Evolutionary conservation across 1,140 invertebrate species (phyloP).

Genomic region (Danaus plexippus): DNA sequence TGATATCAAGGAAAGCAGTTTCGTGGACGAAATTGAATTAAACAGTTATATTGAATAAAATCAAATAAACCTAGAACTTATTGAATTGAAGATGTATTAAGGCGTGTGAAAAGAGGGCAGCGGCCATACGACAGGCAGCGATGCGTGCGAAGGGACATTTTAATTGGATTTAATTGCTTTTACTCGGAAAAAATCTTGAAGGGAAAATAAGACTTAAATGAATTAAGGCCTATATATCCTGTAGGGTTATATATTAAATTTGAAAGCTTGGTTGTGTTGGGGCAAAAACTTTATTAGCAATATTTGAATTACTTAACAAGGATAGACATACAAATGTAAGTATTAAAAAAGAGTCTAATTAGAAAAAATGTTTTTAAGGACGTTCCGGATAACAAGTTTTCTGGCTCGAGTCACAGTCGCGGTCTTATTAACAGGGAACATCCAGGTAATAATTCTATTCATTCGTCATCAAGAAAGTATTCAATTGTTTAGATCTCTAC

Average conservation of each 20-base stretch:
- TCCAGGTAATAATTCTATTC: conserved; percentile 25
- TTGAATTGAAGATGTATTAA: background rate
- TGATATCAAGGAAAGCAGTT: too few species aligned
- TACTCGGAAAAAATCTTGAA: conserved; percentile 23
- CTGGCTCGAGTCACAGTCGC: conserved; percentile 43
- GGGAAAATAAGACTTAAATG: background rate
- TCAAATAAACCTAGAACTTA: too few species aligned
- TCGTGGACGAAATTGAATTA: background rate
- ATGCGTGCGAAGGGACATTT: conserved; percentile 31
- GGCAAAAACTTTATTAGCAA: too few species aligned
- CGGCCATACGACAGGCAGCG: conserved; percentile 31
- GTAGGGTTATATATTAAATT: too few species aligned
- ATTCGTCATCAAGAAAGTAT: too few species aligned
- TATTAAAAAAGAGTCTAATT: too few species aligned
- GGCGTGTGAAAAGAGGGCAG: conserved; percentile 49
- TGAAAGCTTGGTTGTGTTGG: too few species aligned
- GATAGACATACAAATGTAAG: too few species aligned
- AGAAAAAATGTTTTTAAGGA: conserved; percentile 29
- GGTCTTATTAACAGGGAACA: conserved; percentile 42
- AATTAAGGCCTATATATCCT: too few species aligned
- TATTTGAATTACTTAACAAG: too few species aligned
- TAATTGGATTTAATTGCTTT: conserved; percentile 52
- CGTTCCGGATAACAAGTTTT: conserved; percentile 37
- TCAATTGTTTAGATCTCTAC: too few species aligned
- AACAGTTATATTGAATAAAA: too few species aligned